Evolutionary conservation across 2,888 invertebrate species (phyloP).

Genomic region (Sinelater perroti): DNA sequence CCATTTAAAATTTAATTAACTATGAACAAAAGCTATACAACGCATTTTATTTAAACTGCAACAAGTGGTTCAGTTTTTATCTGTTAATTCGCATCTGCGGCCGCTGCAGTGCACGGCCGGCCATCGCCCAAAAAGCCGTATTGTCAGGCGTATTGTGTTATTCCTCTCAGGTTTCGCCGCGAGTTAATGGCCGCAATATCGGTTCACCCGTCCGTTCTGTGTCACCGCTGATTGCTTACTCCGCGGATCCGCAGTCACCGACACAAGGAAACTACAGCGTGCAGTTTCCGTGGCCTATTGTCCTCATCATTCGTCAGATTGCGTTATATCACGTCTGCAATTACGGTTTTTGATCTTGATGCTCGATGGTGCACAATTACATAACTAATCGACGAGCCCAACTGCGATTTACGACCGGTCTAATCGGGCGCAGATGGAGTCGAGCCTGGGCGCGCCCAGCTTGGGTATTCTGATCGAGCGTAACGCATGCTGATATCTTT

Average conservation of each 20-base stretch:
- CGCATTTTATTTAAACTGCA: too few species aligned
- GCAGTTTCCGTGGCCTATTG: conserved; percentile 7
- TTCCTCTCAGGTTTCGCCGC: not conserved
- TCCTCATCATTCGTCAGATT: conserved; percentile 3
- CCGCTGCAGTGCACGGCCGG: too few species aligned
- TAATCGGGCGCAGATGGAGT: conserved; percentile 14
- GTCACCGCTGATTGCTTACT: conserved; percentile 2
- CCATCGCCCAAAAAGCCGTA: too few species aligned
- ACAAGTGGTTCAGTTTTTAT: too few species aligned
- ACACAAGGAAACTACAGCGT: conserved; percentile 1
- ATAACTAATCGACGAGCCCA: conserved; percentile 10
- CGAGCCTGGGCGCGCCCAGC: conserved; percentile 8
- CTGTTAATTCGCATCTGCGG: too few species aligned
- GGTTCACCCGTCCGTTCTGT: not conserved
- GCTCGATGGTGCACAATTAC: conserved; percentile 4
- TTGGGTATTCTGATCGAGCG: conserved; percentile 5
- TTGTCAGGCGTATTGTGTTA: not conserved
- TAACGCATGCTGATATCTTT: not conserved
- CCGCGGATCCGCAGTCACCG: not conserved
- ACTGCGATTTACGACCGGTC: conserved; percentile 7
- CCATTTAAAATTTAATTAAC: too few species aligned
- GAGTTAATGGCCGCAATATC: not conserved
- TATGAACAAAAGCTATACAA: too few species aligned
- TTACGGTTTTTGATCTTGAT: conserved; percentile 3
- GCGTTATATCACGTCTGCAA: conserved; percentile 2